Evolutionary conservation across 2,888 invertebrate genomes (phyloP).

Genomic region (Philereme transversata): DNA sequence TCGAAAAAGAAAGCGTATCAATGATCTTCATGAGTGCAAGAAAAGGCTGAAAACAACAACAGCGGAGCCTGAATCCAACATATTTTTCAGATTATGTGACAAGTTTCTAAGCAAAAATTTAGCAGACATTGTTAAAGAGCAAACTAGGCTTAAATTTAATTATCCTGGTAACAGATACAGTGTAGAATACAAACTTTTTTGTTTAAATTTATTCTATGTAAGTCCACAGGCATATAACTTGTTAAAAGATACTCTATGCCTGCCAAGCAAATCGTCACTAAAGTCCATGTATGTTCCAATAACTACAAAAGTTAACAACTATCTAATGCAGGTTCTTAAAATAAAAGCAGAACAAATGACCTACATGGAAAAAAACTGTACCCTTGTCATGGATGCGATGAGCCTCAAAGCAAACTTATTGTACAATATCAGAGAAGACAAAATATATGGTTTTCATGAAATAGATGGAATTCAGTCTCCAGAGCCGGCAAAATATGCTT

Average conservation of each 20-base stretch:
- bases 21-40: not conserved
- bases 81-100: constrained; percentile 1
- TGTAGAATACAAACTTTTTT: constrained; percentile 29
- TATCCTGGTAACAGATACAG: constrained; percentile 16
- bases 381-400: constrained; percentile 28
- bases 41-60: not conserved
- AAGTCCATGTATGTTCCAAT: constrained; percentile 27
- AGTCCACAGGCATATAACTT: constrained; percentile 41
- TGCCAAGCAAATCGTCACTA: constrained; percentile 33
- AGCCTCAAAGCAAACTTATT: constrained; percentile 38
- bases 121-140: constrained; percentile 32
- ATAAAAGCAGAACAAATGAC: constrained; percentile 35
- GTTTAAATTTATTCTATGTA: constrained; percentile 39
- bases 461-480: constrained; percentile 36
- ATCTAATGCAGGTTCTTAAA: constrained; percentile 33
- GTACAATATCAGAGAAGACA: constrained; percentile 39
- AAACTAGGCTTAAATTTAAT: constrained; percentile 24
- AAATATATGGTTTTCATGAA: constrained; percentile 44
- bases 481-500: constrained; percentile 37
- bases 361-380: constrained; percentile 35
- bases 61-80: not conserved
- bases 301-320: constrained; percentile 33
- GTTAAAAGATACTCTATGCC: constrained; percentile 28
- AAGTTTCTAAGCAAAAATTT: constrained; percentile 7
- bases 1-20: constrained; percentile 1